Base-by-base conservation (phyloP, 2,113 vertebrate species). In the Marcusenius ussheri region DNA sequence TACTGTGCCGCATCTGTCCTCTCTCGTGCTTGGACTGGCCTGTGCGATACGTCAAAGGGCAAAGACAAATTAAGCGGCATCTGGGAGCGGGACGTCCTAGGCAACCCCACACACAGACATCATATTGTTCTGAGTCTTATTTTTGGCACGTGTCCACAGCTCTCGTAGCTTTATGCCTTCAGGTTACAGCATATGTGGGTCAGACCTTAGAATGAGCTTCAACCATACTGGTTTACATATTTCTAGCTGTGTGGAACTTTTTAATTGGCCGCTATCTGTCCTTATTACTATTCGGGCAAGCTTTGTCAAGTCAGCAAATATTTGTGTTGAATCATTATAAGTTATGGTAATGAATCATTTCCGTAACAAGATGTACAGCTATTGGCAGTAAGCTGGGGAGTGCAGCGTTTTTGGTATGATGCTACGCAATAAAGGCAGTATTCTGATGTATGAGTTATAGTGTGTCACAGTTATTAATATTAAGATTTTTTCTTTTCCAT, bases 41-140 rank as follows among this genome's bases (percentile, higher is more conserved):
- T 90, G 89, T 42, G 74, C 90, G 88, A 31, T 58, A 88, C 27
- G 58, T 88, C 70, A 89, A 93, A 93, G 91, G 91, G 91, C 91
- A 93, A 47, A 90, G 89, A 91, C 84, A 89, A 91, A 91, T 93
- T 94, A 91, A 92, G 91, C 90, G 91, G 91, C 88, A 92, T 91
- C 90, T 90, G 89, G 91, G 93, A 92, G 92, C 91, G 90, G 91
- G 91, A 91, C 90, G 92, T 91, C 91, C 91, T 86, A 70, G 45
- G 93, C 91, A 91, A 90, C 87, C 90, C 87, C 88, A 50, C 62
- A 70, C 90, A 96, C 93, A 96, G 87, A 91, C 92, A 90, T 91
- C 86, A 91, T 89, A 95, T 96, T 95, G 94, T 95, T 91, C 39
- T 1, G 45, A 84, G 90, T 91, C 93, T 94, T 95, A 92, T 93